Base-by-base conservation (phyloP, 2,113 vertebrate genomes). In the Prinia subflava region DNA sequence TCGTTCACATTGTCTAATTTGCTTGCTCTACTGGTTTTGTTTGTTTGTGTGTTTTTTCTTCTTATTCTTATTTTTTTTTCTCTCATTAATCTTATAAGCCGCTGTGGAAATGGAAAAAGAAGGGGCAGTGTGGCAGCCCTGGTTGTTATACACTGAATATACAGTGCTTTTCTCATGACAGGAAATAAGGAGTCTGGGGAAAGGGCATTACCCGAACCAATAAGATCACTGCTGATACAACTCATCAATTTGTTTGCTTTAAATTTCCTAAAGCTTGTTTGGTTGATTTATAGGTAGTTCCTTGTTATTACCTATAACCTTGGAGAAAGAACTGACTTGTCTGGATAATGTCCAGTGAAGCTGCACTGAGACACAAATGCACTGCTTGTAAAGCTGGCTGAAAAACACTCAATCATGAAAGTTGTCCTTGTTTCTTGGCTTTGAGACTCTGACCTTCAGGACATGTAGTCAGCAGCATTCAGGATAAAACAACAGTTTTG, bases 241-340 rank as follows among this genome's bases (percentile, higher is more conserved):
- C 42, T 24, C 31, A 82, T 68, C 68, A 47, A 3, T 67, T 95
- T 73, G 44, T 93, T 90, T 87, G 22, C 59, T 86, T 89, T 83
- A 95, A 71, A 65, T 93, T 81, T 91, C 65, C 56, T 73, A 75
- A 75, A 83, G 23, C 18, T 89, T 87, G 41, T 74, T 95, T 82
- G 31, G 11, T 53, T 93, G 84, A 94, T 93, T 93, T 94, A 92
- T 92, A 56, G 67, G 31, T 63, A 62, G 56, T 42, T 91, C 11
- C 62, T 90, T 87, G 35, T 80, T 84, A 75, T 92, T 89, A 53
- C 33, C 62, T 73, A 3, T 63, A 85, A 49, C 49, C 56, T 89
- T 74, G 74, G 63, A 94, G 80, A 57, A 91, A 79, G 39, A 83
- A 86, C n/a, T 68, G 53, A 27, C 83, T 94, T 79, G 57, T 56